These are phyloP conservation scores for Xerus inauris DNA, from an alignment of 2,113 vertebrate genomes.

Conservation along the genomic window DNA sequence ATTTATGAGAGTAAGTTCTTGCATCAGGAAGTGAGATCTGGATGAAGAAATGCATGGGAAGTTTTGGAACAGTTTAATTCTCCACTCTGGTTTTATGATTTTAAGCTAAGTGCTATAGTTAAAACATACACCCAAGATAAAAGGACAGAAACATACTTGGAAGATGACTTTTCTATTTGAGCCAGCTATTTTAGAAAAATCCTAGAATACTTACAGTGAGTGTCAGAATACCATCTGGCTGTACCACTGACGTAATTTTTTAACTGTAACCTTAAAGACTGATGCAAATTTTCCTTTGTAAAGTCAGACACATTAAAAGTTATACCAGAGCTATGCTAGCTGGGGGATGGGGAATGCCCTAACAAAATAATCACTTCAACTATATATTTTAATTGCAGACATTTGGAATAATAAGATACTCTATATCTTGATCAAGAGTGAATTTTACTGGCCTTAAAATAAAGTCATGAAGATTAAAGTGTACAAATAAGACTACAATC, in stretches of 20 bases:
- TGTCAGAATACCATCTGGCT: slow-evolving; percentile 71
- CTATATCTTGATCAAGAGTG: slow-evolving; percentile 13
- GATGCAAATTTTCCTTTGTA: slow-evolving; percentile 45
- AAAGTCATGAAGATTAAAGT: neutral
- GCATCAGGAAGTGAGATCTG: neutral
- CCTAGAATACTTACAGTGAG: slow-evolving; percentile 62
- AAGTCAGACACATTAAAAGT: slow-evolving; percentile 23
- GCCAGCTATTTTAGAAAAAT: slow-evolving; percentile 71
- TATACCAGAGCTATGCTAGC: neutral
- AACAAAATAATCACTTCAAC: slow-evolving; percentile 39
- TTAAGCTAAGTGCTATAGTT: slow-evolving; percentile 45
- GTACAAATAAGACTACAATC: neutral
- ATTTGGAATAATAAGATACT: neutral
- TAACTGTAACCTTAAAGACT: slow-evolving; percentile 63
- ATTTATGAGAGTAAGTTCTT: neutral
- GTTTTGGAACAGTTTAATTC: neutral
- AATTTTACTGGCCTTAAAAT: slow-evolving; percentile 28
- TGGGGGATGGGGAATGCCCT: neutral
- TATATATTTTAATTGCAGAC: neutral
- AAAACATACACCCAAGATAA: slow-evolving; percentile 52
- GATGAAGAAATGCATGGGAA: slow-evolving; percentile 18
- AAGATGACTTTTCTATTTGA: slow-evolving; percentile 58
- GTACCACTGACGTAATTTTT: slow-evolving; percentile 59
- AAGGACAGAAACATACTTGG: slow-evolving; percentile 52
- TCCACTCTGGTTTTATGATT: slow-evolving; percentile 47